Conservation (phyloP, 1,140 invertebrate genomes). For the Cydia splendana region DNA sequence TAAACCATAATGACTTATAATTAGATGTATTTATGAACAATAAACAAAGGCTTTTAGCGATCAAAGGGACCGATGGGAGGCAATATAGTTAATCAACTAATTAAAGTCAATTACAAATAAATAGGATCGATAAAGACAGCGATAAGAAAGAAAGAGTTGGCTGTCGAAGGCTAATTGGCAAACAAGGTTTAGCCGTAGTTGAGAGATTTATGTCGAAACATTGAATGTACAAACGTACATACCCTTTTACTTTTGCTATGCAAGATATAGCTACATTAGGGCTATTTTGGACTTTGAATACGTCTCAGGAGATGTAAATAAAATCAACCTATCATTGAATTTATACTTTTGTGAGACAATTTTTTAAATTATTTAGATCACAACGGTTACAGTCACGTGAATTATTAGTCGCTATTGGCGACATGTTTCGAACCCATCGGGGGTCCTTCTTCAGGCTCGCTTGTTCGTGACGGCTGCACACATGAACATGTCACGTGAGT, state of each 20-base stretch:
- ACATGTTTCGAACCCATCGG: too few relatives aligned
- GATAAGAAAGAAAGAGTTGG: constrained; percentile 67
- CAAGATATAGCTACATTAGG: background rate
- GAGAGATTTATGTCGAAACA: constrained; percentile 28
- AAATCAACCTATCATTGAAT: too few relatives aligned
- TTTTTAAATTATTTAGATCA: too few relatives aligned
- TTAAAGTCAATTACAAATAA: constrained; percentile 78
- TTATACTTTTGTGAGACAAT: too few relatives aligned
- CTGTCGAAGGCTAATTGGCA: constrained; percentile 25
- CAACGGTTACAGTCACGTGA: too few relatives aligned
- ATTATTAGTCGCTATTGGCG: too few relatives aligned
- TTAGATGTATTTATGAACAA: constrained; percentile 30
- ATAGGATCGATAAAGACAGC: constrained; percentile 68
- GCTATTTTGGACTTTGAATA: too few relatives aligned
- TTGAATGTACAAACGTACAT: background rate
- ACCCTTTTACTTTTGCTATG: constrained; percentile 2
- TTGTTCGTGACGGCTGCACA: too few relatives aligned
- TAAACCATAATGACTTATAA: constrained; percentile 8
- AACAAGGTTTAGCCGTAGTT: constrained; percentile 20
- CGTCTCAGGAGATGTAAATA: too few relatives aligned
- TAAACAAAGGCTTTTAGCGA: constrained; percentile 34
- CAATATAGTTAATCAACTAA: constrained; percentile 77
- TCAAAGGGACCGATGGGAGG: constrained; percentile 66
- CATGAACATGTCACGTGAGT: too few relatives aligned
- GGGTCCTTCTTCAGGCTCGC: too few relatives aligned